Conservation (phyloP, 2,797 vertebrate genomes). For the Pipistrellus kuhlii region DNA sequence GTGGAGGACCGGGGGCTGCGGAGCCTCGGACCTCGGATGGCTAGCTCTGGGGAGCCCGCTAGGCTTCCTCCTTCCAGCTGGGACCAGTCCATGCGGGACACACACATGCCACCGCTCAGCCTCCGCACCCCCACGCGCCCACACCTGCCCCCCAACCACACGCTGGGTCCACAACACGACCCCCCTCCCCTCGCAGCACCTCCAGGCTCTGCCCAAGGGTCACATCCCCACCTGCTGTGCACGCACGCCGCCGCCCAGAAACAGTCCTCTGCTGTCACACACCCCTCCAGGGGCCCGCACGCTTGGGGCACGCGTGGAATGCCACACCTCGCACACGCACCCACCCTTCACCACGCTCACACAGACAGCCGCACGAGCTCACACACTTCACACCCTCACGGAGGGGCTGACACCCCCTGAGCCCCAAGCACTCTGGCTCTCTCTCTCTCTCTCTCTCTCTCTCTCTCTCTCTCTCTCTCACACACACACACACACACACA, state of each 20-base stretch:
- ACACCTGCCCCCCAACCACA: neutral
- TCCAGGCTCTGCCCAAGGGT: neutral
- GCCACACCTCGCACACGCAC: slow-evolving; percentile 30
- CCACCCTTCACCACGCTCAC: slow-evolving; percentile 9
- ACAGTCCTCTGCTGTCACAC: neutral
- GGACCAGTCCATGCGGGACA: slow-evolving; percentile 18
- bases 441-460: neutral
- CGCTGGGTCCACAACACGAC: neutral
- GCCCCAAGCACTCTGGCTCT: neutral
- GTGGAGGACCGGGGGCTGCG: neutral
- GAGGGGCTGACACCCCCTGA: neutral
- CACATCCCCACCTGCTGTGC: neutral
- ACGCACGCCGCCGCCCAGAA: neutral
- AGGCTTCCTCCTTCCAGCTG: neutral
- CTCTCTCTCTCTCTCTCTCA: neutral
- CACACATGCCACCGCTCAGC: neutral
- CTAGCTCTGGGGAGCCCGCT: neutral
- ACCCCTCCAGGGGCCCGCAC: slow-evolving; percentile 26
- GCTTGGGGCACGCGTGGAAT: slow-evolving; percentile 29
- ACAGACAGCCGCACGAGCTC: neutral
- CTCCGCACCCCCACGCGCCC: neutral
- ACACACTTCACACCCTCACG: slow-evolving; percentile 40
- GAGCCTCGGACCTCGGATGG: neutral
- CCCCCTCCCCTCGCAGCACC: neutral
- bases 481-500: neutral